Evolutionary conservation across 35 echinoderm and acorn worm species (phyloP).

Genomic region (Ophioderma brevispina): DNA sequence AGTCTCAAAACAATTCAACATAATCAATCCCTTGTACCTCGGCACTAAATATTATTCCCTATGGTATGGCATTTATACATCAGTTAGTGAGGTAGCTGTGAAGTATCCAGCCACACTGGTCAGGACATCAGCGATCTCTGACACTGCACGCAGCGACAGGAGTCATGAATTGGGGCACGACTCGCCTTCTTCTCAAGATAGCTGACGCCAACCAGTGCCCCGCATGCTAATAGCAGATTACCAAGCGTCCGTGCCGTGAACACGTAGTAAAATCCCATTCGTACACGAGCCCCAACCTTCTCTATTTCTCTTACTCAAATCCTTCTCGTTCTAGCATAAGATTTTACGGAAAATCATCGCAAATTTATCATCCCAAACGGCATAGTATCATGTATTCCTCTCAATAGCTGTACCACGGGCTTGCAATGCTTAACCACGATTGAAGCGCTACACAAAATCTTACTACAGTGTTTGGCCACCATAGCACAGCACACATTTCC

Average conservation of each 20-base stretch:
- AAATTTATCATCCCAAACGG: not conserved
- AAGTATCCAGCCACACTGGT: not conserved
- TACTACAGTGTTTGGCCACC: constrained; percentile 63
- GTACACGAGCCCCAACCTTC: not conserved
- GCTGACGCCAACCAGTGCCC: constrained; percentile 32
- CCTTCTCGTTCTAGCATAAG: not conserved
- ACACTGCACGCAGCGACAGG: constrained; percentile 10
- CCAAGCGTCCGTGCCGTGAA: constrained; percentile 26
- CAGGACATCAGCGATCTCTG: not conserved
- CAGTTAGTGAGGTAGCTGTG: not conserved
- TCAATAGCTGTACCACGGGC: not conserved
- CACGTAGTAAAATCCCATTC: constrained; percentile 21
- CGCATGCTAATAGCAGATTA: constrained; percentile 29
- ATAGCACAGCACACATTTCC: constrained; percentile 27
- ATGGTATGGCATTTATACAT: constrained; percentile 3
- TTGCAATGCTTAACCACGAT: not conserved
- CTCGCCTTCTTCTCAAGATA: constrained; percentile 10
- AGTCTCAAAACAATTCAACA: not conserved
- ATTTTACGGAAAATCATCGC: not conserved
- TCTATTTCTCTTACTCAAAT: not conserved
- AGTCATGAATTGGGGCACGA: not conserved
- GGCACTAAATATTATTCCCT: not conserved
- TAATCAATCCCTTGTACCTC: not conserved
- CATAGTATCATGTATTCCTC: not conserved
- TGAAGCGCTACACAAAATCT: not conserved